Evolutionary conservation across 2,113 vertebrate genomes (phyloP), one percentile per base, ranked within the genome.

Genomic region (Clupea harengus): DNA sequence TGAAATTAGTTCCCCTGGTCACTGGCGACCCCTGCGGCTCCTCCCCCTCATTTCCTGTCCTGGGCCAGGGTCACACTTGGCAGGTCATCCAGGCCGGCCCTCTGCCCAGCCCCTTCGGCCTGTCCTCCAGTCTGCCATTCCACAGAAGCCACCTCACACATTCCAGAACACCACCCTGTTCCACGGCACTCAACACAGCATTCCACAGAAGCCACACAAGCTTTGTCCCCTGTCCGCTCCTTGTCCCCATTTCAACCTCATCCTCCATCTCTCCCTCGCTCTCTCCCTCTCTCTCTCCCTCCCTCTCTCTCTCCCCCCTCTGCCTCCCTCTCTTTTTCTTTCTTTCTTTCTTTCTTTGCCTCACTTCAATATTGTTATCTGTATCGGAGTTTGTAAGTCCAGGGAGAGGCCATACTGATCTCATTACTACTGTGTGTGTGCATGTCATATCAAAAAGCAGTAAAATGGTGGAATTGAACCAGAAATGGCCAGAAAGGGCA

Each of bases 1-100:
- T 90, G 89, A 89, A 89, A 90, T 90, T 88, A 90, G 85, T 88
- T 83, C 45, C 45, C 20, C 25, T 57, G 83, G 47, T 72, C 64
- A 25, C 64, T 72, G 64, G 64, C 25, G 25, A 72, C 64, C 64
- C 64, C 64, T 25, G 22, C 86, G 84, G 86, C 49, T 46, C 84
- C 46, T 45, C 82, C 86, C 86, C 52, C 82, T 87, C 32, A 86
- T 84, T 84, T 88, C 84, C 67, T 84, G 82, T 88, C 85, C 54
- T 57, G 84, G 84, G 84, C 88, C 82, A 87, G 86, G 84, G 64
- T 72, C 64, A 72, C 11, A 3, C 64, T 72, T 72, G 64, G 64
- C 64, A 25, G 64, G n/a, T 72, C 64, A 72, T 13, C 64, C 25
- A 20, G 64, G 64, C 64, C 64, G 11, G 8, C 64, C 64, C 28